Evolutionary conservation across 1,140 invertebrate species (phyloP).

Genomic region (Scaptomyza hsui): DNA sequence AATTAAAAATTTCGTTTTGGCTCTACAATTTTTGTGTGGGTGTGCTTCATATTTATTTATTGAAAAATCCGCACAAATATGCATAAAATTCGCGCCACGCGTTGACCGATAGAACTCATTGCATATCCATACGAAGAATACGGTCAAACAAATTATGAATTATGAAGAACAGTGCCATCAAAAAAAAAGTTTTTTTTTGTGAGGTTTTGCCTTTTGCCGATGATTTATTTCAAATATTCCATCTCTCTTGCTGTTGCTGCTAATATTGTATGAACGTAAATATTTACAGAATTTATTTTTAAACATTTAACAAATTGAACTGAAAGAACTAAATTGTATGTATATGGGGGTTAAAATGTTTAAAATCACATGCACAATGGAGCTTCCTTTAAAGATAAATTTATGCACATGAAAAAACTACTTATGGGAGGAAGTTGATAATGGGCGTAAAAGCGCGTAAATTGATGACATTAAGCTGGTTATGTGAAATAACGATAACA

Average conservation of each 20-base stretch:
- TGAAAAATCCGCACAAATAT: background rate
- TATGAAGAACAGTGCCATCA: slow-evolving; percentile 35
- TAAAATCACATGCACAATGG: too few species aligned
- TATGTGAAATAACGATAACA: slow-evolving; percentile 30
- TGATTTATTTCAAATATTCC: slow-evolving; percentile 43
- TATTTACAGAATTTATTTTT: slow-evolving; percentile 78
- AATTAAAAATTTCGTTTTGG: background rate
- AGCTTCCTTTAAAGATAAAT: too few species aligned
- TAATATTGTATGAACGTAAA: slow-evolving; percentile 70
- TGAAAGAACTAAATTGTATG: slow-evolving; percentile 24
- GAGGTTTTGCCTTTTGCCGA: slow-evolving; percentile 23
- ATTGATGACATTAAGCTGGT: slow-evolving; percentile 51
- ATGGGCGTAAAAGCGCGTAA: slow-evolving; percentile 34
- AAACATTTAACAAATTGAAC: slow-evolving; percentile 58
- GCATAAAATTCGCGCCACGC: slow-evolving; percentile 4
- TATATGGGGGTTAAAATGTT: background rate
- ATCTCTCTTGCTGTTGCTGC: slow-evolving; percentile 15
- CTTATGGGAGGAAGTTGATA: slow-evolving; percentile 36
- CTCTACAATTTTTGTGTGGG: background rate
- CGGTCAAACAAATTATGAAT: slow-evolving; percentile 13
- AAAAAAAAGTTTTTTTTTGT: slow-evolving; percentile 1
- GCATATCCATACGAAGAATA: slow-evolving; percentile 6
- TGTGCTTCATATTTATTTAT: background rate
- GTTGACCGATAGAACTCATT: slow-evolving; percentile 16
- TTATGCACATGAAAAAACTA: background rate